Base-by-base conservation (phyloP, 2,888 invertebrate genomes). In the Lithophane semibrunnea region DNA sequence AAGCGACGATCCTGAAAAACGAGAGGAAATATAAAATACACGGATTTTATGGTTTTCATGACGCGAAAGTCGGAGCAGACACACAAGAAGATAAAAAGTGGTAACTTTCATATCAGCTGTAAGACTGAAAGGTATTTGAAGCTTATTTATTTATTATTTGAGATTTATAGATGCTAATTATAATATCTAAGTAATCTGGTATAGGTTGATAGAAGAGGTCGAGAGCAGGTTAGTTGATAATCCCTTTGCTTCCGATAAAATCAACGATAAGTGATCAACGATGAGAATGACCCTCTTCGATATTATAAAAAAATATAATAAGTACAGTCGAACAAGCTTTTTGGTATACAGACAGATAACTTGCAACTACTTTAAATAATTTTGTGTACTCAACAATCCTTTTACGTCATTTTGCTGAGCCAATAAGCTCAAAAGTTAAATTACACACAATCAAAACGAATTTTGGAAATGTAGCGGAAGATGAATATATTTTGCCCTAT, bases 1-100 rank as follows among this genome's bases (percentile, higher is more conserved):
- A 13, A 78, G 12, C 7, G 77, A 65, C 0, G 69, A 44, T 67
- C 52, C 85, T 82, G 60, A n/a, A 37, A 63, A 47, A 49, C 2
- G 9, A 42, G 10, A 37, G 8, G n/a, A 18, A 66, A 21, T 10
- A 47, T 49, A 29, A 54, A 60, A 60, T 37, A 44, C 21, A 54
- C 8, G 44, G n/a, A 2, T 69, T 49, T 77, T 29, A 58, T 0
- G 16, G 47, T 29, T 72, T 18, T 12, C 18, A 60, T 21, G n/a
- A 49, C 7, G 0, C 16, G 29, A 79, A 44, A 52, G 12, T 67
- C 29, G 18, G 10, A 10, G 37, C 5, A 70, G 7, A 47, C 44
- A 21, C 7, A 37, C 7, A 52, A 69, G 49, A 47, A 24, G 0
- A 52, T 5, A 58, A 24, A 29, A 78, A 21, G 1, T 76, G 1